These are phyloP conservation scores for Anabas testudineus DNA, from an alignment of 2,797 vertebrate species.

Conservation along the genomic window DNA sequence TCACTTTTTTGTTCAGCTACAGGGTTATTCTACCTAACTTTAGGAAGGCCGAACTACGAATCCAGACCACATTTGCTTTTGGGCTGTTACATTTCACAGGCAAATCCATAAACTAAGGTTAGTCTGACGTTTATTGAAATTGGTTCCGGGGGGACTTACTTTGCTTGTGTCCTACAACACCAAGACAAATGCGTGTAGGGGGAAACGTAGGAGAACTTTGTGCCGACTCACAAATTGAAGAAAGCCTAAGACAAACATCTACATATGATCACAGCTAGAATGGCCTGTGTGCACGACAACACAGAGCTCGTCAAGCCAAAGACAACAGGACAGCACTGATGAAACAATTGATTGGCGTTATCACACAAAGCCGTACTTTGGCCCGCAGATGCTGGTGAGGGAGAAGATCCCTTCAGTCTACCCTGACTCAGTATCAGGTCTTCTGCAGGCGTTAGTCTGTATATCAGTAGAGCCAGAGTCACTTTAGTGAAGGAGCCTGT, in stretches of 20 bases:
- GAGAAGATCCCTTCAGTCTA: constrained; percentile 28
- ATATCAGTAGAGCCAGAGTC: constrained; percentile 14
- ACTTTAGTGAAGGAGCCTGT: constrained; percentile 37
- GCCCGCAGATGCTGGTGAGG: constrained; percentile 30
- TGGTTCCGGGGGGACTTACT: neutral
- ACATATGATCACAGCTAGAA: neutral
- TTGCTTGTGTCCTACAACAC: neutral
- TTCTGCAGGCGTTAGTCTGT: neutral
- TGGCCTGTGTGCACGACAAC: neutral
- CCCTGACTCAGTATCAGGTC: neutral
- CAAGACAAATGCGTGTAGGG: neutral
- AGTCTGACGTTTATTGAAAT: constrained; percentile 5
- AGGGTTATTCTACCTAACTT: constrained; percentile 2
- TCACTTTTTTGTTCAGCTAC: constrained; percentile 58
- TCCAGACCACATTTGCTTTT: constrained; percentile 13
- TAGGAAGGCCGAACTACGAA: neutral
- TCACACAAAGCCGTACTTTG: constrained; percentile 67
- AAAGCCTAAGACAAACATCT: neutral
- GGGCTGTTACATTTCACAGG: neutral
- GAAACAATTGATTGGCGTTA: constrained; percentile 54
- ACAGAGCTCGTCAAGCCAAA: constrained; percentile 16
- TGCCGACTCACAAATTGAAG: constrained; percentile 4
- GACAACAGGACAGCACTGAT: constrained; percentile 20
- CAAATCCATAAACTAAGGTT: constrained; percentile 24
- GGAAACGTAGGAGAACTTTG: constrained; percentile 1